A percentile compares a stretch with the other conserved stretches of the same genome.
Evolutionary conservation across 2,888 invertebrate species (phyloP).

Genomic region (Bellardia pandia): DNA sequence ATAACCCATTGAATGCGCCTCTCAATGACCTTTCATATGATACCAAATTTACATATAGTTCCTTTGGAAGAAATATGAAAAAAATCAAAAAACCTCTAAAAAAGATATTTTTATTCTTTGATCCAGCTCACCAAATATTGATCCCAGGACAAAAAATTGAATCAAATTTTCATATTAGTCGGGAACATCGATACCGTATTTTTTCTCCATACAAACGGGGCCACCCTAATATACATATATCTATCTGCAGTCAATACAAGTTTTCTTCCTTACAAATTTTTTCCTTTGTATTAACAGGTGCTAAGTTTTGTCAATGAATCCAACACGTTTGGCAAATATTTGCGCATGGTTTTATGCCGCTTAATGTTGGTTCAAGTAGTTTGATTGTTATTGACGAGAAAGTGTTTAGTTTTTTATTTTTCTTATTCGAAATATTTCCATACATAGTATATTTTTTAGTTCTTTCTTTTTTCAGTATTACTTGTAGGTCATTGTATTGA

Average conservation of each 20-base stretch:
- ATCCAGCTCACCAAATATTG: no score
- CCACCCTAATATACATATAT: background rate
- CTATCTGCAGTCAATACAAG: background rate
- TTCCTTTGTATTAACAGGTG: conserved; percentile 49
- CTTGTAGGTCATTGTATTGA: conserved; percentile 40
- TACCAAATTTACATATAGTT: no score
- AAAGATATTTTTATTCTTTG: no score
- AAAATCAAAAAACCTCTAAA: no score
- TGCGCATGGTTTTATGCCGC: conserved; percentile 56
- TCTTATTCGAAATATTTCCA: background rate
- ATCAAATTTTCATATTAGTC: no score
- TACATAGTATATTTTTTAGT: background rate
- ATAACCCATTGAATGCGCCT: no score
- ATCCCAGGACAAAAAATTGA: no score
- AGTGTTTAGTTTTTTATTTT: conserved; percentile 39
- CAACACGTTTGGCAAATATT: conserved; percentile 74
- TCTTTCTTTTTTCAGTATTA: background rate
- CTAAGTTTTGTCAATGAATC: conserved; percentile 60
- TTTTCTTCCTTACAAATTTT: background rate
- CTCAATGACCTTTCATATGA: no score
- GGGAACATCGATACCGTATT: no score
- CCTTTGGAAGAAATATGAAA: no score
- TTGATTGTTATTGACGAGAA: conserved; percentile 51
- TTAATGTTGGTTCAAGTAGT: conserved; percentile 56
- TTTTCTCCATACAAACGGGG: no score